Conservation (phyloP, 2,888 invertebrate species). For the Tinea pellionella region DNA sequence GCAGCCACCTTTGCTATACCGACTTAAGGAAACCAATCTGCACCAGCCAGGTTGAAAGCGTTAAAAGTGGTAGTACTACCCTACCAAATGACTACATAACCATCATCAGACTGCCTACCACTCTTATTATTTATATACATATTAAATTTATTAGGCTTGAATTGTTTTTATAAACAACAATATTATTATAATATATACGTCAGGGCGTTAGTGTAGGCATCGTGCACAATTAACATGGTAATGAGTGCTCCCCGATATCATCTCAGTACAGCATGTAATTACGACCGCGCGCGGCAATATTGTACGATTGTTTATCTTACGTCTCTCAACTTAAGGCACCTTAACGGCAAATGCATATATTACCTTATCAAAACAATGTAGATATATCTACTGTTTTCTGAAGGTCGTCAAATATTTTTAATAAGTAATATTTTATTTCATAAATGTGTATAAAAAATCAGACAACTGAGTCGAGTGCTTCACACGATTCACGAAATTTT, state of each 20-base stretch:
- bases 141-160: neutral
- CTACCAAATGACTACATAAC: too few species aligned
- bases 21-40: too few species aligned
- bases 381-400: neutral
- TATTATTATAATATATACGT: neutral
- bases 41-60: too few species aligned
- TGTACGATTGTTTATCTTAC: conserved; percentile 46
- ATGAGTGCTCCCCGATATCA: conserved; percentile 61
- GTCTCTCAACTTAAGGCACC: conserved; percentile 35
- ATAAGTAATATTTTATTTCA: neutral
- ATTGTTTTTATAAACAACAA: neutral
- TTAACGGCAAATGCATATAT: conserved; percentile 10
- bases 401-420: conserved; percentile 9
- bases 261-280: conserved; percentile 42
- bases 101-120: too few species aligned
- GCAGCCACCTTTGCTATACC: too few species aligned
- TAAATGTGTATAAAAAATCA: conserved; percentile 6
- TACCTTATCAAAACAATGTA: conserved; percentile 8
- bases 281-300: conserved; percentile 53
- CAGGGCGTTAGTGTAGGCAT: conserved; percentile 16
- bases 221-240: conserved; percentile 63
- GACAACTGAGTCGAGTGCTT: conserved; percentile 16
- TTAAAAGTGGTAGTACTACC: too few species aligned
- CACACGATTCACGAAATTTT: conserved; percentile 48
- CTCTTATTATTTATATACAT: too few species aligned